Evolutionary conservation across 2,888 invertebrate species (phyloP).

Genomic region (Linhomoeus sp.): DNA sequence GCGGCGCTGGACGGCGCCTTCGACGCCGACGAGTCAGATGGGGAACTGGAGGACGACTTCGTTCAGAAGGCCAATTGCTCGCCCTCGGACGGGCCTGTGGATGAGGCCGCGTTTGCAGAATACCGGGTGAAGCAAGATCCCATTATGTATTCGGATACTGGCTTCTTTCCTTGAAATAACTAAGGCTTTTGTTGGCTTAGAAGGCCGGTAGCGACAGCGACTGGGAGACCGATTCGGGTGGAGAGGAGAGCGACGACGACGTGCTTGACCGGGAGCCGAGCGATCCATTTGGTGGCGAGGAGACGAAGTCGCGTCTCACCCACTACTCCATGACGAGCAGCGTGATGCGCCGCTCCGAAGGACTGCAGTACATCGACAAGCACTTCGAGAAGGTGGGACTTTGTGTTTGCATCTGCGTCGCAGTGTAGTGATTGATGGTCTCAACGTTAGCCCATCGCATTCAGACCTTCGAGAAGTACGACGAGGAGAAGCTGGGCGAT

Average conservation of each 20-base stretch:
- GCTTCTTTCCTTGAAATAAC: too few relatives aligned
- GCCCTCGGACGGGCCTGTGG: too few relatives aligned
- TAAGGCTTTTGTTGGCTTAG: too few relatives aligned
- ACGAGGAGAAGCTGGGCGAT: constrained; percentile 68
- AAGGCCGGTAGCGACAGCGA: constrained; percentile 28
- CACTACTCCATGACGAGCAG: constrained; percentile 83
- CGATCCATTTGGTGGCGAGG: too few relatives aligned
- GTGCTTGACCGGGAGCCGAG: too few relatives aligned
- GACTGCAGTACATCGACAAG: constrained; percentile 58
- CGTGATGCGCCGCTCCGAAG: constrained; percentile 61
- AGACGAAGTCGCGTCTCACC: constrained; percentile 68
- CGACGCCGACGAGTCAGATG: constrained; percentile 58
- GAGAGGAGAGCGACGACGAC: too few relatives aligned
- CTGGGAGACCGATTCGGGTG: neutral
- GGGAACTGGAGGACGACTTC: constrained; percentile 76
- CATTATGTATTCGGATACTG: too few relatives aligned
- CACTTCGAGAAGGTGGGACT: constrained; percentile 74
- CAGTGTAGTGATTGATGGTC: too few relatives aligned
- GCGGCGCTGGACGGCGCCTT: constrained; percentile 65
- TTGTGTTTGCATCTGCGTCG: too few relatives aligned
- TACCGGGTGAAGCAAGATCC: too few relatives aligned
- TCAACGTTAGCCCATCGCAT: constrained; percentile 11
- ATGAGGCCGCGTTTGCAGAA: too few relatives aligned
- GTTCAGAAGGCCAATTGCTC: constrained; percentile 56
- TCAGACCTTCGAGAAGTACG: constrained; percentile 57